A percentile compares a stretch with the other conserved stretches of the same genome.
These are phyloP conservation scores for Phymastichus coffea DNA, from an alignment of 1,140 invertebrate species.

Conservation along the genomic window DNA sequence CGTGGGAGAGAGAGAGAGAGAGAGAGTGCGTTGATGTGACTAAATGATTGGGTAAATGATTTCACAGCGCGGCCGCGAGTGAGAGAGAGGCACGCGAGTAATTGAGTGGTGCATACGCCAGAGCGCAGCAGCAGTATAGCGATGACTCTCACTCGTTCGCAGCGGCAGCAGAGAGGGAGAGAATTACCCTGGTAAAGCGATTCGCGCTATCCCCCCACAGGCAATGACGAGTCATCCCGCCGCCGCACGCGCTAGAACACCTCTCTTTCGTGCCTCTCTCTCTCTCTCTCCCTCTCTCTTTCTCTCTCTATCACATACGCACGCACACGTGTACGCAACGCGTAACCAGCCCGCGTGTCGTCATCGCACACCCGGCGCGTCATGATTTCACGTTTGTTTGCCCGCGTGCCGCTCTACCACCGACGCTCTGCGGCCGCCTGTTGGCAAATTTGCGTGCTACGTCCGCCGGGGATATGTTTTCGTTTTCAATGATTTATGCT, in stretches of 20 bases:
- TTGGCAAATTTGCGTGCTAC: conserved; percentile 55
- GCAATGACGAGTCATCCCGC: conserved; percentile 59
- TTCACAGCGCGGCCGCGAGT: conserved; percentile 56
- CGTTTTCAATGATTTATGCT: conserved; percentile 58
- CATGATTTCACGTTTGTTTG: conserved; percentile 57
- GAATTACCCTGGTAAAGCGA: conserved; percentile 9
- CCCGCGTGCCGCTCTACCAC: conserved; percentile 36
- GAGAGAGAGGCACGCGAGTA: conserved; percentile 56
- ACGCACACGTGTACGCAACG: conserved; percentile 33
- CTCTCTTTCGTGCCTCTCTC: conserved; percentile 40
- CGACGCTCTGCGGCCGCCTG: conserved; percentile 46
- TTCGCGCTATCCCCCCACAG: conserved; percentile 48
- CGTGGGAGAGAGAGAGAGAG: conserved; percentile 50
- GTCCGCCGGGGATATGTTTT: conserved; percentile 55
- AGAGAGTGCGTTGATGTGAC: conserved; percentile 55
- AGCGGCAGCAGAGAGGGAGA: neutral
- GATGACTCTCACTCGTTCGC: conserved; percentile 13
- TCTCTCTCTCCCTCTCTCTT: conserved; percentile 12
- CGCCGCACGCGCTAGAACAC: conserved; percentile 56
- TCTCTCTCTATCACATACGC: conserved; percentile 31
- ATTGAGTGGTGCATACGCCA: conserved; percentile 51
- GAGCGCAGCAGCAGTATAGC: conserved; percentile 38
- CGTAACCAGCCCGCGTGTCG: conserved; percentile 33
- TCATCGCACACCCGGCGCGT: conserved; percentile 40
- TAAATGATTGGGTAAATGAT: conserved; percentile 61